phyloP scores from a whole-genome alignment of 23 tunicate species.

The Halocynthia roretzi region DNA sequence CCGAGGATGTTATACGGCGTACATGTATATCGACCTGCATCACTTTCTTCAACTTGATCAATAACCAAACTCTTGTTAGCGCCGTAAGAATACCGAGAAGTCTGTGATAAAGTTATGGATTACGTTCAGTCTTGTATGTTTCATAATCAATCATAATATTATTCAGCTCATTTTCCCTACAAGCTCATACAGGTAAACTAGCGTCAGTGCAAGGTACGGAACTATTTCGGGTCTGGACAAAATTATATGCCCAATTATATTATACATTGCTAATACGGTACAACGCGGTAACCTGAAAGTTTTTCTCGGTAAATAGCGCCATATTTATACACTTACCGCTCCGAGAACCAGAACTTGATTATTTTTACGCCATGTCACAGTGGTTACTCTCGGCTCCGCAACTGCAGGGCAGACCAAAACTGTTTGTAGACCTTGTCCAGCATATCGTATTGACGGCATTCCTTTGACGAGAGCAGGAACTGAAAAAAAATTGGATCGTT shows the following conservation, averaged over 20 bases:
- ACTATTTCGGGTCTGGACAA: no score
- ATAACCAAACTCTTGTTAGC: conserved; percentile 27
- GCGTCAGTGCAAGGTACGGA: no score
- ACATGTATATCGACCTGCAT: conserved; percentile 65
- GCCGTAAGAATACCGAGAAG: conserved; percentile 7
- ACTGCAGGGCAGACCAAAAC: conserved; percentile 44
- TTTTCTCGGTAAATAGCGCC: no score
- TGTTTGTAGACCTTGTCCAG: conserved; percentile 45
- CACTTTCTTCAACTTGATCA: conserved; percentile 15
- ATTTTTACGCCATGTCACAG: conserved; percentile 68
- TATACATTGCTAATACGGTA: no score
- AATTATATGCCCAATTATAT: no score
- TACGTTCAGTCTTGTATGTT: no score
- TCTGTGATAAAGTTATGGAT: no score
- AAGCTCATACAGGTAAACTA: no score
- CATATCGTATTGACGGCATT: conserved; percentile 52
- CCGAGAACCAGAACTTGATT: conserved; percentile 25
- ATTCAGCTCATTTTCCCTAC: no score
- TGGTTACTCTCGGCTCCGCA: conserved; percentile 57
- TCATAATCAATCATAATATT: no score
- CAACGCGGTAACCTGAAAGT: no score
- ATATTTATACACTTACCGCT: neutral
- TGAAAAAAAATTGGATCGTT: conserved; percentile 1
- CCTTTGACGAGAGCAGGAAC: conserved; percentile 50
- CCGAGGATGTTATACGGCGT: conserved; percentile 90